These are phyloP conservation scores for Herpailurus yagouaroundi DNA, from an alignment of 2,113 vertebrate genomes.

Conservation along the genomic window DNA sequence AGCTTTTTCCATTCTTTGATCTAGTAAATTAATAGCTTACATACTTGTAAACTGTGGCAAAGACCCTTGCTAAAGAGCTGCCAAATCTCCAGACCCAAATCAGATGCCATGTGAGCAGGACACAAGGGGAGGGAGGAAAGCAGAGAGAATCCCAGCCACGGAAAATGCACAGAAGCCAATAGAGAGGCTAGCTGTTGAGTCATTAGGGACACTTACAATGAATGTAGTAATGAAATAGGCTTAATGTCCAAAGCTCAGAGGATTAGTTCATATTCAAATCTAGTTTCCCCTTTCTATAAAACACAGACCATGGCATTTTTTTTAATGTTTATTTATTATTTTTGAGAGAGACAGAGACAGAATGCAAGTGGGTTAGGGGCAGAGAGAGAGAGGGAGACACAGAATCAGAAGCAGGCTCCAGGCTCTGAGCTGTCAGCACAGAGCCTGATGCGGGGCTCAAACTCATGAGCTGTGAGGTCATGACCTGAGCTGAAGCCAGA, in stretches of 20 bases:
- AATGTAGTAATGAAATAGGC: background rate
- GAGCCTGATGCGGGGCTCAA: too few relatives aligned
- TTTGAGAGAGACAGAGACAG: too few relatives aligned
- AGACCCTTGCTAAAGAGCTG: background rate
- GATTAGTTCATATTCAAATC: background rate
- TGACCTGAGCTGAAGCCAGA: too few relatives aligned
- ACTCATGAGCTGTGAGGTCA: too few relatives aligned
- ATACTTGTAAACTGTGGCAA: background rate
- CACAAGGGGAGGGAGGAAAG: background rate
- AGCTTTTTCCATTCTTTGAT: conserved; percentile 71
- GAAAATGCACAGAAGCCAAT: background rate
- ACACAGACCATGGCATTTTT: background rate
- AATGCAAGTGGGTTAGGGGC: too few relatives aligned
- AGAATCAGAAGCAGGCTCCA: too few relatives aligned
- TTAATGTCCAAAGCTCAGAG: background rate
- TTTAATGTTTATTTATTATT: too few relatives aligned
- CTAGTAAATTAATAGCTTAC: conserved; percentile 38
- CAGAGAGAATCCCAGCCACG: background rate
- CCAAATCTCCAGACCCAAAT: background rate
- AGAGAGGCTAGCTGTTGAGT: background rate
- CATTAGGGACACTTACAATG: background rate
- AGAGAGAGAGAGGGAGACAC: too few relatives aligned
- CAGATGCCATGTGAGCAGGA: background rate
- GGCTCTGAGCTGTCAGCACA: too few relatives aligned
- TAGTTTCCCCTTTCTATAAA: background rate